Percentiles rank a stretch among this genome's conserved stretches.
These are phyloP conservation scores for Botia kubotai DNA, from an alignment of 2,797 vertebrate genomes.

Conservation along the genomic window DNA sequence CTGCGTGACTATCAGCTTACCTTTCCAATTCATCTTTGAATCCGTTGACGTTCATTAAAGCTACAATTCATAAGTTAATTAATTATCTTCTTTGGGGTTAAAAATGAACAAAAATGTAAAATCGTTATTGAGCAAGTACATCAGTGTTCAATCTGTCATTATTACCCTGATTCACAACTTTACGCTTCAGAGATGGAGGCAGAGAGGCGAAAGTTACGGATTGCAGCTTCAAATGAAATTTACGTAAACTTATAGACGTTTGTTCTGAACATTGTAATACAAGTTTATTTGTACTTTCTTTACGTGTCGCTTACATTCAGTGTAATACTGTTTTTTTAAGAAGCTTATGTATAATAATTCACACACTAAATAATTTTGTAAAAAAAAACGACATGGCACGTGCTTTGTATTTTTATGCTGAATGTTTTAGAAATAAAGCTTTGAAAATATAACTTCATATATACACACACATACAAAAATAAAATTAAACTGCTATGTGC, in stretches of 20 bases:
- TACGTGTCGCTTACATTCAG: background rate
- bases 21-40: background rate
- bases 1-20: background rate
- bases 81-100: too few species aligned
- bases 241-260: background rate
- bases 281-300: background rate
- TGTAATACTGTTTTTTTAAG: background rate
- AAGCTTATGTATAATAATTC: background rate
- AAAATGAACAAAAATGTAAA: too few species aligned
- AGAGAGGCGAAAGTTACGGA: too few species aligned
- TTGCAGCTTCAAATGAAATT: too few species aligned
- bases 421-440: slow-evolving; percentile 2
- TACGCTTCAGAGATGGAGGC: too few species aligned
- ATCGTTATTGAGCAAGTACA: too few species aligned
- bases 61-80: too few species aligned
- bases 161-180: too few species aligned
- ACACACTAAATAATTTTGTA: background rate
- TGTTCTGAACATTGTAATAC: background rate
- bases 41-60: background rate
- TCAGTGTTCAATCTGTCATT: too few species aligned
- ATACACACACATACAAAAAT: background rate
- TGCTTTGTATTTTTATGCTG: background rate
- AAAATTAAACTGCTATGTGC: background rate
- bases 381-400: background rate
- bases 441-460: background rate